Conservation (phyloP, 2,888 invertebrate genomes). For the Agrochola lychnidis region DNA sequence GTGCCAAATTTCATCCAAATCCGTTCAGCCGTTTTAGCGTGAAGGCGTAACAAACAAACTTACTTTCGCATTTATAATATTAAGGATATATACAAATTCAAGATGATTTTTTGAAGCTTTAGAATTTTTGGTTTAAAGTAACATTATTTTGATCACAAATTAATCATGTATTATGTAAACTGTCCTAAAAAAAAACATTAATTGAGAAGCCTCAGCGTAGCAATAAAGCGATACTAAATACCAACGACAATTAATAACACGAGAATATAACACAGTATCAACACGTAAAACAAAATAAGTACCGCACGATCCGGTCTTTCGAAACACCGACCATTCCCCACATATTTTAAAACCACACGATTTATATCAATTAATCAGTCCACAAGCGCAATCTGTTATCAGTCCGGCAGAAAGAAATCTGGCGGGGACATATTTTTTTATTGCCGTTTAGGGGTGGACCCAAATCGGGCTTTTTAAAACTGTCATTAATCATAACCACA, state of each 20-base stretch:
- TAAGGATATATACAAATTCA: no score
- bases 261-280: slow-evolving; percentile 1
- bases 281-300: slow-evolving; percentile 47
- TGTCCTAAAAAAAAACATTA: background rate
- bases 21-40: no score
- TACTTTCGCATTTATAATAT: no score
- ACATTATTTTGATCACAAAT: background rate
- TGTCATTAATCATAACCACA: slow-evolving; percentile 77
- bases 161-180: background rate
- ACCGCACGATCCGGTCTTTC: slow-evolving; percentile 5
- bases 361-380: slow-evolving; percentile 68
- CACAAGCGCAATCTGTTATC: slow-evolving; percentile 67
- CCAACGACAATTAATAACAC: slow-evolving; percentile 21
- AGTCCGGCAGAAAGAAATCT: slow-evolving; percentile 67
- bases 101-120: background rate
- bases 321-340: slow-evolving; percentile 40
- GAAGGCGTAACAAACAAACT: no score
- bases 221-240: slow-evolving; percentile 12
- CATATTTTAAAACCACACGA: slow-evolving; percentile 59
- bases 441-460: slow-evolving; percentile 67
- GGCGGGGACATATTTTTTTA: slow-evolving; percentile 70
- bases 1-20: no score
- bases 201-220: background rate
- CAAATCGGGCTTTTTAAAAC: slow-evolving; percentile 74
- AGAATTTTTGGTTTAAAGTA: background rate